Evolutionary conservation across 1,140 invertebrate genomes (phyloP), one percentile per base, ranked within the genome.

Genomic region (Triops longicaudatus): DNA sequence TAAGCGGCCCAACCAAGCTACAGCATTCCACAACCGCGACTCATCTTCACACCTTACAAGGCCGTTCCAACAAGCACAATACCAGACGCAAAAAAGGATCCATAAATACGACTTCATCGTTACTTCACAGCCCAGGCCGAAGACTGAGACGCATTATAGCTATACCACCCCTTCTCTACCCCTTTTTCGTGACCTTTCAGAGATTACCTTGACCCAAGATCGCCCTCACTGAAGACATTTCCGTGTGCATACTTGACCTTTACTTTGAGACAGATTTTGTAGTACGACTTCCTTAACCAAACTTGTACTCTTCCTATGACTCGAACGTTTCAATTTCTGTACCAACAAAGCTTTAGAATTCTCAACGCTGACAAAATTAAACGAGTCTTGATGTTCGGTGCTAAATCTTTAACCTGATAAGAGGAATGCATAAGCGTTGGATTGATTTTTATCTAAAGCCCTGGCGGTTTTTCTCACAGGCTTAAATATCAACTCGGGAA

Each of bases 21-120:
- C 50, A 17, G 50, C 50, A 63, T 63, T n/a, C 50, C 50, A 63
- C 50, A 63, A 63, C 50, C 50, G n/a, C 50, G 50, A 63, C 50
- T 63, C 50, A 63, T 63, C 50, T 63, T 63, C 50, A 63, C 50
- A 63, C 11, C 50, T 17, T 63, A 63, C 50, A 63, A 63, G 50
- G 50, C 14, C 50, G 17, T 1, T 22, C 50, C 17, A 63, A 63
- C 50, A 63, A n/a, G 22, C 17, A 22, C 50, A 63, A 17, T 6
- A 7, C 50, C 50, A 63, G n/a, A 9, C 22, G n/a, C 50, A 22
- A 63, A 63, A 63, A 63, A 63, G 50, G 50, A 17, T 63, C 14
- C 14, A 17, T 17, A 63, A 63, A 22, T 17, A n/a, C 3, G 14
- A 63, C 50, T 63, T 63, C 50, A 63, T 63, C 17, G 22, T 63